Evolutionary conservation across 2,888 invertebrate species (phyloP).

Genomic region (Phalera bucephala): DNA sequence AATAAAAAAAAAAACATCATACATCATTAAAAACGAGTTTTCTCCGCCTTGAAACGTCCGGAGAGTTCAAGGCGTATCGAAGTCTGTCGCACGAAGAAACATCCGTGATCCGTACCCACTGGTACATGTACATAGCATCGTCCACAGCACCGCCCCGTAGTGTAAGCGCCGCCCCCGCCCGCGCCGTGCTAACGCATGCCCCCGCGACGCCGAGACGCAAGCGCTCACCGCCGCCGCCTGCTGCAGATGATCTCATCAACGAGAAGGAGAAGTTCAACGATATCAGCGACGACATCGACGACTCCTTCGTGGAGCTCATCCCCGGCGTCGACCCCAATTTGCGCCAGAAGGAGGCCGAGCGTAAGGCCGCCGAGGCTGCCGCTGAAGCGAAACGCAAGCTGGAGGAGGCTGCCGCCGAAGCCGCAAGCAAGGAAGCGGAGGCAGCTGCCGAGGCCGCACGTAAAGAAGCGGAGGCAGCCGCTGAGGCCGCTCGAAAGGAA

Average conservation of each 20-base stretch:
- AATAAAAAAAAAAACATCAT: constrained; percentile 22
- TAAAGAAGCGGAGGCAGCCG: constrained; percentile 7
- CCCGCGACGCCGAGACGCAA: constrained; percentile 34
- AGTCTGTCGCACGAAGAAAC: constrained; percentile 16
- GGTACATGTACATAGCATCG: constrained; percentile 40
- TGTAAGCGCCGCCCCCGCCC: too few species aligned
- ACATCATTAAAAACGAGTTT: constrained; percentile 27
- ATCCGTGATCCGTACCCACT: constrained; percentile 14
- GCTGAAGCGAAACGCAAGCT: constrained; percentile 19
- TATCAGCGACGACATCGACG: constrained; percentile 96
- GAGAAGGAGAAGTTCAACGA: constrained; percentile 96
- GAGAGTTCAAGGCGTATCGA: constrained; percentile 31
- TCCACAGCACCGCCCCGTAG: constrained; percentile 49
- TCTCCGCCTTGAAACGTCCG: constrained; percentile 18
- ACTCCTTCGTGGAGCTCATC: constrained; percentile 93
- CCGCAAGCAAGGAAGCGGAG: constrained; percentile 30
- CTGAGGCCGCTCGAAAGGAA: constrained; percentile 11
- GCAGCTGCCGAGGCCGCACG: constrained; percentile 33
- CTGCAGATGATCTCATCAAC: constrained; percentile 91
- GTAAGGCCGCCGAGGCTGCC: too few species aligned
- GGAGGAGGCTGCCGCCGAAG: constrained; percentile 30
- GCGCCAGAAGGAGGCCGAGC: constrained; percentile 41
- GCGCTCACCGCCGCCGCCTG: constrained; percentile 52
- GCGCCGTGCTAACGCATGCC: constrained; percentile 52
- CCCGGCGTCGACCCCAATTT: constrained; percentile 79